A percentile compares a stretch with the other conserved stretches of the same genome.
phyloP scores from a whole-genome alignment of 1,140 invertebrate genomes.

The Diploscapter pachys region DNA sequence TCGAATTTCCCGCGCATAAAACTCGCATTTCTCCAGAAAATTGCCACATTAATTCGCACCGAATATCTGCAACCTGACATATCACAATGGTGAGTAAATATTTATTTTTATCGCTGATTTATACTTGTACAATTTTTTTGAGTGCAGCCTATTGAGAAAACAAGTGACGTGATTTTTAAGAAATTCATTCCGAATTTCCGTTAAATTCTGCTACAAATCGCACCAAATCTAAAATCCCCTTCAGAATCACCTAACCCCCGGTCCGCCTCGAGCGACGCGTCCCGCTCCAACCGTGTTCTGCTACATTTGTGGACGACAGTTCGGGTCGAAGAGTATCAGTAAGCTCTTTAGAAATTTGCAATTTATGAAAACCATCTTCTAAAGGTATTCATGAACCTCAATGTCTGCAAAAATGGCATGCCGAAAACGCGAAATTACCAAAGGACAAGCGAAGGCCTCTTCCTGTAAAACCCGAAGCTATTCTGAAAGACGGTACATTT shows the following conservation, averaged over 20 bases:
- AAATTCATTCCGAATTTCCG: too few relatives aligned
- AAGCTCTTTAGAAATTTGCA: background rate
- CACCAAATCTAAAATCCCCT: slow-evolving; percentile 9
- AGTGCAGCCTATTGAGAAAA: too few relatives aligned
- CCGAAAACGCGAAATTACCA: slow-evolving; percentile 70
- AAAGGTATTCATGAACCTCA: slow-evolving; percentile 72
- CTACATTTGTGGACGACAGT: slow-evolving; percentile 74
- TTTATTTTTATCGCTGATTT: too few relatives aligned
- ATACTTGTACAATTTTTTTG: too few relatives aligned
- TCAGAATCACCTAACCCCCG: slow-evolving; percentile 40
- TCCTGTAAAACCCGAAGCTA: slow-evolving; percentile 68
- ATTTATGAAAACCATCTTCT: slow-evolving; percentile 8
- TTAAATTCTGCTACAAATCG: too few relatives aligned
- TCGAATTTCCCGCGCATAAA: too few relatives aligned
- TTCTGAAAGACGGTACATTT: slow-evolving; percentile 62
- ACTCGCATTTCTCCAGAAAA: too few relatives aligned
- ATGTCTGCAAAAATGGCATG: slow-evolving; percentile 73
- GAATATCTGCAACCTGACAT: too few relatives aligned
- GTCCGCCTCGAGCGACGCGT: slow-evolving; percentile 31
- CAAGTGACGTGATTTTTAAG: too few relatives aligned
- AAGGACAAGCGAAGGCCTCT: slow-evolving; percentile 65
- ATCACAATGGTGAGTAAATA: too few relatives aligned
- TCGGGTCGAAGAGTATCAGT: slow-evolving; percentile 70
- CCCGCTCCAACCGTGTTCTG: slow-evolving; percentile 66
- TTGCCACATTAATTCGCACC: too few relatives aligned